Conservation (phyloP, 2,797 vertebrate species). For the Lacerta bilineata region DNA sequence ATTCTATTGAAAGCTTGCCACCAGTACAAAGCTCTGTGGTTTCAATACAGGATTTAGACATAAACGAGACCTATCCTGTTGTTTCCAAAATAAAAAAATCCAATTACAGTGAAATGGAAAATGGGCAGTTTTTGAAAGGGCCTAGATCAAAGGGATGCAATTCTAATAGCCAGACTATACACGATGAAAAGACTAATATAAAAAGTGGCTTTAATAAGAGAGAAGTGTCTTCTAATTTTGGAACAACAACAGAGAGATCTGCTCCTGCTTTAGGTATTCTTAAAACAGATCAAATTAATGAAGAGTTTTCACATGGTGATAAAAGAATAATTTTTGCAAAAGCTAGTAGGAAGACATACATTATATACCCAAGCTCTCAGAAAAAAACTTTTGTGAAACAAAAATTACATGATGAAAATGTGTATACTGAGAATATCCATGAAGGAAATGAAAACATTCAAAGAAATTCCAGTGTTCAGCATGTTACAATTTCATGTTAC, state of each 20-base stretch:
- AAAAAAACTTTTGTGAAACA: conserved; percentile 35
- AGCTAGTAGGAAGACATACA: conserved; percentile 24
- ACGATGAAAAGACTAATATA: conserved; percentile 47
- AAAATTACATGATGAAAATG: conserved; percentile 39
- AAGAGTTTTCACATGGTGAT: conserved; percentile 40
- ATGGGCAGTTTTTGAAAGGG: conserved; percentile 25
- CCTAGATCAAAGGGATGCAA: conserved; percentile 42
- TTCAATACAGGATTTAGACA: conserved; percentile 47
- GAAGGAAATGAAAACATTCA: conserved; percentile 25
- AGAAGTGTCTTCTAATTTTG: conserved; percentile 20
- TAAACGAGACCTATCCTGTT: conserved; percentile 44
- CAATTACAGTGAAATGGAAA: conserved; percentile 41
- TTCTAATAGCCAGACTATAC: conserved; percentile 46
- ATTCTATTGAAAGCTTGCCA: conserved; percentile 41
- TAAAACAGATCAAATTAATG: conserved; percentile 42
- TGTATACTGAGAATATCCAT: conserved; percentile 21
- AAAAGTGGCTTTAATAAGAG: conserved; percentile 35
- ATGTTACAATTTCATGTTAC: conserved; percentile 17
- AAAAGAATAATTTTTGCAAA: conserved; percentile 60
- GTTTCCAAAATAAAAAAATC: conserved; percentile 58
- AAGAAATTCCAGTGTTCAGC: conserved; percentile 32
- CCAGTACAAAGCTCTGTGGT: conserved; percentile 46
- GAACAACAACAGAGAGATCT: conserved; percentile 26
- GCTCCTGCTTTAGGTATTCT: conserved; percentile 35
- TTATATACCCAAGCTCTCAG: conserved; percentile 47